phyloP scores from a whole-genome alignment of 1,140 invertebrate genomes.

The Nebria ingens region DNA sequence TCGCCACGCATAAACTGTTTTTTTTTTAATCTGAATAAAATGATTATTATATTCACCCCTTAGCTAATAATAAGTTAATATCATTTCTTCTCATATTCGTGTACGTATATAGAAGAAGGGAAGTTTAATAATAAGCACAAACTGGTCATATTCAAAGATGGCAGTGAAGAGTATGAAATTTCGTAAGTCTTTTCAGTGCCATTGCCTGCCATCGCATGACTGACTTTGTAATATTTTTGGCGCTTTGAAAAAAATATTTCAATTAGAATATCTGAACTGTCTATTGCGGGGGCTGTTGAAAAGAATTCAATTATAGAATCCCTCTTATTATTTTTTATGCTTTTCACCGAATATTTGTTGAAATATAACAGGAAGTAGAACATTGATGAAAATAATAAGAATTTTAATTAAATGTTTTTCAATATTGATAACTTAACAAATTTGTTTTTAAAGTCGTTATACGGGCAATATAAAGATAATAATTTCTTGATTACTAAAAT shows the following conservation, averaged over 20 bases:
- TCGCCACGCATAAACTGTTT: too few species aligned
- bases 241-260: not conserved
- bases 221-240: not conserved
- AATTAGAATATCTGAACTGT: conserved; percentile 9
- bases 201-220: too few species aligned
- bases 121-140: not conserved
- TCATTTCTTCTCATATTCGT: not conserved
- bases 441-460: too few species aligned
- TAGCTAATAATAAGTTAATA: not conserved
- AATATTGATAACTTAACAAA: too few species aligned
- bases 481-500: too few species aligned
- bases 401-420: too few species aligned
- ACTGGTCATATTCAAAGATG: not conserved
- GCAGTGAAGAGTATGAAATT: conserved; percentile 1
- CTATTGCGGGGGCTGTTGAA: not conserved
- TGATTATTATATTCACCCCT: not conserved
- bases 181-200: not conserved
- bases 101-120: not conserved
- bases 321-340: not conserved
- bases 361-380: too few species aligned
- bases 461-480: too few species aligned
- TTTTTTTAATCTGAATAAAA: not conserved
- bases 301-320: conserved; percentile 4
- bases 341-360: too few species aligned
- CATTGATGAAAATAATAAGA: too few species aligned